These are phyloP conservation scores for Acromyrmex heyeri DNA, from an alignment of 1,140 invertebrate species.

Conservation along the genomic window DNA sequence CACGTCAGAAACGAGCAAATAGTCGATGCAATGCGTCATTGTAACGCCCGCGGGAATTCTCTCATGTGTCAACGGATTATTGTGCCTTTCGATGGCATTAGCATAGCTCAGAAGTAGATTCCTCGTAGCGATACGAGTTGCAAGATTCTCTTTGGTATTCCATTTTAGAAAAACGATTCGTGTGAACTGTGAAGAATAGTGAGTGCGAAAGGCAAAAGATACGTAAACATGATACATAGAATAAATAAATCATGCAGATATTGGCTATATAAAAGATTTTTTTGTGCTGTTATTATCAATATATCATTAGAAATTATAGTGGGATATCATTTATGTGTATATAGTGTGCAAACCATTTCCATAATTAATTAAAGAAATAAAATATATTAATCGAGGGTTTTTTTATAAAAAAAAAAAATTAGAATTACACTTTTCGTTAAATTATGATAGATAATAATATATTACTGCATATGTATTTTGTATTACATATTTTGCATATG, in stretches of 20 bases:
- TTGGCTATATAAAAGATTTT: neutral
- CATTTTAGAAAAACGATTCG: conserved; percentile 23
- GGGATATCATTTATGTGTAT: too few species aligned
- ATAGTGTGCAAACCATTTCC: too few species aligned
- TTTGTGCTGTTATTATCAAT: neutral
- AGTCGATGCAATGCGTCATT: conserved; percentile 42
- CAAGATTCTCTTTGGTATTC: neutral
- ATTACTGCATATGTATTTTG: neutral
- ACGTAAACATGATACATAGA: neutral
- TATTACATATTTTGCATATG: too few species aligned
- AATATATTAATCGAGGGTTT: neutral
- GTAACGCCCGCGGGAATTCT: conserved; percentile 43
- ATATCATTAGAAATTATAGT: neutral
- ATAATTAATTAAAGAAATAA: neutral
- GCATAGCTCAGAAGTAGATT: conserved; percentile 1
- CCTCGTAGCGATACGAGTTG: neutral
- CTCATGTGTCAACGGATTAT: conserved; percentile 37
- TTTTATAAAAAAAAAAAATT: neutral
- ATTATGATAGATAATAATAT: neutral
- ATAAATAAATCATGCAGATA: neutral
- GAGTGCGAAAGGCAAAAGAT: neutral
- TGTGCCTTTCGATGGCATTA: conserved; percentile 20
- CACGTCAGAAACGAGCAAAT: conserved; percentile 37
- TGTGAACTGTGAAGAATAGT: neutral
- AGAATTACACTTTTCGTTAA: neutral